Percentiles rank a stretch among this genome's conserved stretches.
Conservation (phyloP, 30 jellyfish, hydroid and myxozoan genomes). For the Nemopilema nomurai region DNA sequence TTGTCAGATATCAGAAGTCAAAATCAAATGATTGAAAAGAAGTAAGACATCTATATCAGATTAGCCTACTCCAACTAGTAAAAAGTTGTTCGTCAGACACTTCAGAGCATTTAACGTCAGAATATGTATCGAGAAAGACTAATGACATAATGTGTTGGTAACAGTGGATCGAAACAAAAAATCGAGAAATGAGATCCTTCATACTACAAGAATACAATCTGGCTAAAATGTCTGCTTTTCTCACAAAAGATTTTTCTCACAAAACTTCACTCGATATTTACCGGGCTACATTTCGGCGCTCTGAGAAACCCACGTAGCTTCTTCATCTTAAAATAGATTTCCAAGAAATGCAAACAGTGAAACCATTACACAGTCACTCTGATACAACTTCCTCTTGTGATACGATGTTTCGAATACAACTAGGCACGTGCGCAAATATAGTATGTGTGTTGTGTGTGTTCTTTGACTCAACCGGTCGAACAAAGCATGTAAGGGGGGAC, state of each 20-base stretch:
- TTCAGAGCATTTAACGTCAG: too few species aligned
- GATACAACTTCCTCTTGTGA: background rate
- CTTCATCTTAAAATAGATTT: background rate
- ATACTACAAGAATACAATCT: background rate
- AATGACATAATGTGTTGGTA: background rate
- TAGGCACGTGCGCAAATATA: background rate
- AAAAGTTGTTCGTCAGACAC: too few species aligned
- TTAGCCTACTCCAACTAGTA: too few species aligned
- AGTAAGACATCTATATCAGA: too few species aligned
- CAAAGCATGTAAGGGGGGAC: background rate
- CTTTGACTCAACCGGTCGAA: background rate
- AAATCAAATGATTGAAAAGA: too few species aligned
- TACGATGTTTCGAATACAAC: background rate
- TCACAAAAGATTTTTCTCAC: background rate
- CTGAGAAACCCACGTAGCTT: constrained; percentile 10
- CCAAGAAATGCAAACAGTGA: background rate
- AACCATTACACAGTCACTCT: background rate
- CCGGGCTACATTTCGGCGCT: constrained; percentile 14
- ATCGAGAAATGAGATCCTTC: too few species aligned
- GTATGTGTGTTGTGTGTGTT: background rate
- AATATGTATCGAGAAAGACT: too few species aligned
- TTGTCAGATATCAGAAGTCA: too few species aligned
- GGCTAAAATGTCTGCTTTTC: background rate
- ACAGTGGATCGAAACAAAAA: background rate
- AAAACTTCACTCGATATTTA: background rate